Evolutionary conservation across 2,113 vertebrate species (phyloP).

Genomic region (Scartelaos histophorus): DNA sequence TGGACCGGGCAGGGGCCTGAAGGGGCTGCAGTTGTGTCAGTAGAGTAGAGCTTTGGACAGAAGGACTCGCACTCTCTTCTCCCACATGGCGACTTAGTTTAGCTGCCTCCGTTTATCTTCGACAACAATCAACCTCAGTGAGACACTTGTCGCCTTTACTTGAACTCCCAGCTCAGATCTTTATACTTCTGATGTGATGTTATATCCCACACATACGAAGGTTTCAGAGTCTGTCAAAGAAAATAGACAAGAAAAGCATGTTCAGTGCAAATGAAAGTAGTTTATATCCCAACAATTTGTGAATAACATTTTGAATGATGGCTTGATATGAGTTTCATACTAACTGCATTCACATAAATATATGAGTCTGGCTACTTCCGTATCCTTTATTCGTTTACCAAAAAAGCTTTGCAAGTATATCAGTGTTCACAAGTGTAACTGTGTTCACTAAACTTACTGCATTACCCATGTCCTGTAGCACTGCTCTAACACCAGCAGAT

Average conservation of each 20-base stretch:
- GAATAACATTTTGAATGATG: not conserved
- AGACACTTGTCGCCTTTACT: conserved; percentile 29
- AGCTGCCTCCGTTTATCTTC: conserved; percentile 37
- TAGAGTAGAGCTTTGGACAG: conserved; percentile 51
- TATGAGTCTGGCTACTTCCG: not conserved
- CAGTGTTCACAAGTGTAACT: not conserved
- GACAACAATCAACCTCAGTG: conserved; percentile 48
- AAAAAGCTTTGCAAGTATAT: not conserved
- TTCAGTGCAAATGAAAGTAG: conserved; percentile 6
- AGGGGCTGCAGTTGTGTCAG: conserved; percentile 43
- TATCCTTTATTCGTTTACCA: not conserved
- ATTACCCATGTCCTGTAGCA: conserved; percentile 16
- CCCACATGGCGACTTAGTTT: conserved; percentile 70
- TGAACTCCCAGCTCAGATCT: conserved; percentile 32
- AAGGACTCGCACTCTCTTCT: conserved; percentile 57
- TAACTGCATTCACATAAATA: conserved; percentile 1
- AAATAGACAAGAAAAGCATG: conserved; percentile 24
- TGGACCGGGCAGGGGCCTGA: conserved; percentile 21
- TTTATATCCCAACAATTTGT: not conserved
- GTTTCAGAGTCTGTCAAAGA: conserved; percentile 52
- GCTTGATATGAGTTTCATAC: too few relatives aligned
- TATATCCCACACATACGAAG: conserved; percentile 46
- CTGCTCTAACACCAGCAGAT: conserved; percentile 18
- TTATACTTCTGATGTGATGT: conserved; percentile 39
- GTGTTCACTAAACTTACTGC: conserved; percentile 13